phyloP scores from a whole-genome alignment of 1,140 invertebrate genomes.

The Achatina immaculata region DNA sequence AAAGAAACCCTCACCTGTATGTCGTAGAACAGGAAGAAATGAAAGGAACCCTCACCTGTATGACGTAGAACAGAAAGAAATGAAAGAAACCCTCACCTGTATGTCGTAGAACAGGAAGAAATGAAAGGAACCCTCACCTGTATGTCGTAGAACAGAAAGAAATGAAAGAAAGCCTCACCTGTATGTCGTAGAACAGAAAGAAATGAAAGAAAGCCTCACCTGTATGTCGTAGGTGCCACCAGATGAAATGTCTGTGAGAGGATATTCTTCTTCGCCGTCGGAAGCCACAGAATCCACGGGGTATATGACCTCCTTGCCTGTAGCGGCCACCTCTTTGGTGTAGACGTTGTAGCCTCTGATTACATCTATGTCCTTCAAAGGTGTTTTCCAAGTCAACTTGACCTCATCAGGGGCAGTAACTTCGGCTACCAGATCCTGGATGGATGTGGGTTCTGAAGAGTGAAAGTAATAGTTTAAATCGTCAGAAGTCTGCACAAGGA shows the following conservation, averaged over 20 bases:
- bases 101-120: no score
- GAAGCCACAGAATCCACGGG: background rate
- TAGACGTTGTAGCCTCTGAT: slow-evolving; percentile 9
- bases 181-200: no score
- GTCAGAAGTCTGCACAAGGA: no score
- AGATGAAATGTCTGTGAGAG: background rate
- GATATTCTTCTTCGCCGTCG: background rate
- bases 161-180: no score
- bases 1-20: no score
- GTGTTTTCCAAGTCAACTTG: background rate
- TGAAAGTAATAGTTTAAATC: no score
- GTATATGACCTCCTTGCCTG: background rate
- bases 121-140: no score
- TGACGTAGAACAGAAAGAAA: no score
- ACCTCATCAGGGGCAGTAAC: background rate
- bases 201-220: background rate
- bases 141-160: no score
- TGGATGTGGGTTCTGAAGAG: background rate
- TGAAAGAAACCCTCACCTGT: no score
- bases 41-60: no score
- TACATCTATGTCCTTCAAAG: background rate
- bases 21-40: no score
- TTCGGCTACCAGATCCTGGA: background rate
- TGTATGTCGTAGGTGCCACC: background rate
- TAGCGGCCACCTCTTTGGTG: background rate